phyloP scores from a whole-genome alignment of 2,888 invertebrate genomes.

The Cosmorhoe ocellata region DNA sequence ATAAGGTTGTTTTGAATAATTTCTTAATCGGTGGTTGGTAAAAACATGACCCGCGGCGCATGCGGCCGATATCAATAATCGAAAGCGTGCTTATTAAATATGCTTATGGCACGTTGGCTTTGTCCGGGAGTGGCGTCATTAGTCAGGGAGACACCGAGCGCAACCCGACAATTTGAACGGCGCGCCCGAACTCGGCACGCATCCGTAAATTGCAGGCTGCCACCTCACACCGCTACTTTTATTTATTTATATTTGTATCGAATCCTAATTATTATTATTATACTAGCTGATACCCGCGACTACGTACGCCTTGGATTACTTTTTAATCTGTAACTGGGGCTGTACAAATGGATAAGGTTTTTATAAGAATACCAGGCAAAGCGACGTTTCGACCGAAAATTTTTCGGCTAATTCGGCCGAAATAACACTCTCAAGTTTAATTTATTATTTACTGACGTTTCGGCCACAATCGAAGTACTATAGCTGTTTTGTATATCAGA shows the following conservation, averaged over 20 bases:
- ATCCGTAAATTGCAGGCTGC: conserved; percentile 75
- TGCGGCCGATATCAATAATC: conserved; percentile 66
- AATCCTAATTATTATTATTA: conserved; percentile 68
- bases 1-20: too few species aligned
- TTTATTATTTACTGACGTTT: too few species aligned
- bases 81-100: conserved; percentile 64
- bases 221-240: conserved; percentile 72
- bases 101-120: conserved; percentile 61
- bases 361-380: too few species aligned
- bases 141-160: conserved; percentile 68
- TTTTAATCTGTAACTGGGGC: too few species aligned
- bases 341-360: too few species aligned
- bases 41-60: conserved; percentile 51
- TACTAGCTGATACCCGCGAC: too few species aligned
- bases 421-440: too few species aligned
- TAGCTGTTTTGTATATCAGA: too few species aligned
- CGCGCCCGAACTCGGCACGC: conserved; percentile 50
- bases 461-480: too few species aligned
- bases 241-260: conserved; percentile 80
- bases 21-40: conserved; percentile 1
- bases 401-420: too few species aligned
- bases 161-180: conserved; percentile 73
- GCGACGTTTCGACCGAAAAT: too few species aligned
- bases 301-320: too few species aligned
- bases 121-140: conserved; percentile 70